A percentile compares a stretch with the other conserved stretches of the same genome.
These are phyloP conservation scores for Nothobranchius kuhntae DNA, from an alignment of 2,113 vertebrate species.

Conservation along the genomic window DNA sequence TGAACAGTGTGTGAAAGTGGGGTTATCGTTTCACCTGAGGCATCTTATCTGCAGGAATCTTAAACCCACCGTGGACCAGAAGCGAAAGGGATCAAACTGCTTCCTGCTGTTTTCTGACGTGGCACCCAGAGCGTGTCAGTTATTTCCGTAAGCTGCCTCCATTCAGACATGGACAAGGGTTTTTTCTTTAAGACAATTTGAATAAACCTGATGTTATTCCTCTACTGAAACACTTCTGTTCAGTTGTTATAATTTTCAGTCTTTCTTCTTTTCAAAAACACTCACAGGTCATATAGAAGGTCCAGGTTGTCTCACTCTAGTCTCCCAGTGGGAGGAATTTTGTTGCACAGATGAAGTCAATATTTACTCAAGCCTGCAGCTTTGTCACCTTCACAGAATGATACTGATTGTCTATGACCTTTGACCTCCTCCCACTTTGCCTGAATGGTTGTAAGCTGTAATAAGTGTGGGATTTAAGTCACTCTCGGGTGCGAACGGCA, in stretches of 20 bases:
- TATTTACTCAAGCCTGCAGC: constrained; percentile 58
- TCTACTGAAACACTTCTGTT: constrained; percentile 30
- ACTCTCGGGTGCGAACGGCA: not conserved
- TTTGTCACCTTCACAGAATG: constrained; percentile 50
- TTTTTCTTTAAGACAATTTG: not conserved
- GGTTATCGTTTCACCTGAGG: not conserved
- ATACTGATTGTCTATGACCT: constrained; percentile 45
- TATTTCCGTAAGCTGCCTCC: constrained; percentile 39
- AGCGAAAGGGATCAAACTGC: constrained; percentile 22
- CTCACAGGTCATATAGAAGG: constrained; percentile 12
- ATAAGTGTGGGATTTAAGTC: constrained; percentile 20
- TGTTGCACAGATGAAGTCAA: constrained; percentile 56
- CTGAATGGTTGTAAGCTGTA: constrained; percentile 20
- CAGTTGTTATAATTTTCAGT: not conserved
- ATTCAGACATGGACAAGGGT: constrained; percentile 36
- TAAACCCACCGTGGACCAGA: constrained; percentile 13
- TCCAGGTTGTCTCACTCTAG: constrained; percentile 33
- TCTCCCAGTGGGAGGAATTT: constrained; percentile 61
- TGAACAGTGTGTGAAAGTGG: constrained; percentile 20
- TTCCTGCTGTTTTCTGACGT: constrained; percentile 32
- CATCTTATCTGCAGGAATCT: constrained; percentile 13
- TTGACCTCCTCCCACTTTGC: constrained; percentile 41
- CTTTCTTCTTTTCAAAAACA: constrained; percentile 23
- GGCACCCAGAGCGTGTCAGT: constrained; percentile 29
- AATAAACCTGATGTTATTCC: constrained; percentile 3